Evolutionary conservation across 2,113 vertebrate species (phyloP), one percentile per base, ranked within the genome.

Genomic region (Ceratotherium simum): DNA sequence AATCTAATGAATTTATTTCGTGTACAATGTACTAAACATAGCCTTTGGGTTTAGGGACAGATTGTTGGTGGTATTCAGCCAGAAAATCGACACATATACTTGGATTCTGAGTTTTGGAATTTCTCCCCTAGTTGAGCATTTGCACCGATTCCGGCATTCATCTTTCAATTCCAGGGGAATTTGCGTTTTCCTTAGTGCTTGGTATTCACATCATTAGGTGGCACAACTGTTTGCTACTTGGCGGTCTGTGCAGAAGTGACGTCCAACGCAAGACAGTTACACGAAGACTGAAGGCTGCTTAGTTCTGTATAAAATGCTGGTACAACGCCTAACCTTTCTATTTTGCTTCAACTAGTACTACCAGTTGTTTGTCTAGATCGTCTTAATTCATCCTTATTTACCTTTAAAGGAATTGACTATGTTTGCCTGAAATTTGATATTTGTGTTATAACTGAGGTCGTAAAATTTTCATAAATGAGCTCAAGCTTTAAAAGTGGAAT

Each of bases 111-210:
- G n/a, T 83, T 90, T 58, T 65, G 64, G 42, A 95, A 33, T 82
- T 73, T 73, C 48, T 91, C 73, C 65, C 33, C 18, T 91, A 2
- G 5, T 6, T 72, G 39, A 90, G 39, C 58, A 56, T 79, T 79
- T 91, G 12, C 48, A 42, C 25, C 27, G 54, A 2, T 89, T 82
- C 36, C 14, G 4, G 18, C 31, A n/a, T 81, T 91, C 33, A 65
- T 78, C 92, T 75, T 87, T 93, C 56, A 93, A 16, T 84, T 91
- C 70, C 42, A 95, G 76, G 82, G 75, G 58, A 95, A 87, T 31
- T 4, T 39, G 13, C 11, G 2, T 86, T 17, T 60, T 13, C 64
- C 27, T 81, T 33, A 60, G 39, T 65, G 33, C 46, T 82, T 81
- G 21, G n/a, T 84, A 17, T 56, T 81, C 21, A 81, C 81, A 60